phyloP scores from a whole-genome alignment of 2,797 vertebrate genomes.

The Onychomys arenicola region DNA sequence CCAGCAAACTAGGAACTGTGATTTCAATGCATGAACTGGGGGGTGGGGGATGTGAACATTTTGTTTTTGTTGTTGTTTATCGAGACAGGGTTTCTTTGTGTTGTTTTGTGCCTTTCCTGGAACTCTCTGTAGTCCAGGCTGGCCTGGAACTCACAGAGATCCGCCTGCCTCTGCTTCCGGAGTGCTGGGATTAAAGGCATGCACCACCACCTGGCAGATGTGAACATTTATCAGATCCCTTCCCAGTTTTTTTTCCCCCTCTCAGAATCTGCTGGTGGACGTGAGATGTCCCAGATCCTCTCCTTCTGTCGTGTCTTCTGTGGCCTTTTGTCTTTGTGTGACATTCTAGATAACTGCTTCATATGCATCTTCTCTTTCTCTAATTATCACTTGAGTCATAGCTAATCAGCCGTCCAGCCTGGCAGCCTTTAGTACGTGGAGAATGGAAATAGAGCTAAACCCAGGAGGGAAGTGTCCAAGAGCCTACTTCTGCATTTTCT shows the following conservation, averaged over 20 bases:
- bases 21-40: background rate
- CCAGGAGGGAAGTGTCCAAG: background rate
- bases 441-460: background rate
- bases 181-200: too few relatives aligned
- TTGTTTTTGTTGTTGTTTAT: too few relatives aligned
- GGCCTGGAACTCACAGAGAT: too few relatives aligned
- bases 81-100: too few relatives aligned
- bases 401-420: background rate
- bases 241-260: background rate
- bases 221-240: background rate
- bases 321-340: conserved; percentile 3
- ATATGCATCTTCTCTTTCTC: background rate
- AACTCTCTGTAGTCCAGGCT: too few relatives aligned
- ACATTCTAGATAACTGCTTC: background rate
- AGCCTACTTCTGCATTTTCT: background rate
- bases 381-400: background rate
- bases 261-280: background rate
- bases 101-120: too few relatives aligned
- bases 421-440: background rate
- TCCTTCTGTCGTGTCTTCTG: background rate
- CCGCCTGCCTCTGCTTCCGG: too few relatives aligned
- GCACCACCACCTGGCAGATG: too few relatives aligned
- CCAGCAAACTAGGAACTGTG: background rate
- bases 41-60: background rate
- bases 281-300: background rate